A percentile compares a stretch with the other conserved stretches of the same genome.
phyloP scores from a whole-genome alignment of 23 tunicate species.

The Botrylloides violaceus region DNA sequence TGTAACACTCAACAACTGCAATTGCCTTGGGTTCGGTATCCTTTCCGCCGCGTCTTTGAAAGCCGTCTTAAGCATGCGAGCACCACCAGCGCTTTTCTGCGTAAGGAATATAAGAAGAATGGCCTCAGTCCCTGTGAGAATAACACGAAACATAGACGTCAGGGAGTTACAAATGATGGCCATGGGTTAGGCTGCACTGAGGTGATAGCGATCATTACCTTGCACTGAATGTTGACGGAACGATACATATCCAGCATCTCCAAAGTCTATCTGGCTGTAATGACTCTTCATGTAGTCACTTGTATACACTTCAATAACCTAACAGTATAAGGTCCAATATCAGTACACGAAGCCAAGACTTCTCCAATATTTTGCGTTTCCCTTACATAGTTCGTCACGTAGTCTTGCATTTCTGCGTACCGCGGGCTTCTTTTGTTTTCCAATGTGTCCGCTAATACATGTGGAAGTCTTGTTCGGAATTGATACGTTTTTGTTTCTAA shows the following conservation, averaged over 20 bases:
- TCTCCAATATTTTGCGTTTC: neutral
- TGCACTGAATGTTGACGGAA: slow-evolving; percentile 35
- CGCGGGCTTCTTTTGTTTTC: neutral
- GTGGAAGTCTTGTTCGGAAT: slow-evolving; percentile 24
- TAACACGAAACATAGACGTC: neutral
- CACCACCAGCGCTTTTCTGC: slow-evolving; percentile 15
- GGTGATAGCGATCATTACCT: slow-evolving; percentile 20
- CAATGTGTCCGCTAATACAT: slow-evolving; percentile 18
- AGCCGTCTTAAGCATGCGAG: slow-evolving; percentile 16
- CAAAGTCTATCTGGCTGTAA: slow-evolving; percentile 25
- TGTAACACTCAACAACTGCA: neutral
- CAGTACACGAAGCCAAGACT: neutral
- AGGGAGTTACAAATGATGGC: neutral
- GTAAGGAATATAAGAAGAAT: neutral
- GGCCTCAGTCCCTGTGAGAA: slow-evolving; percentile 11
- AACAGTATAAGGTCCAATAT: neutral
- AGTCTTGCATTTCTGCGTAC: slow-evolving; percentile 19
- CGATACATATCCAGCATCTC: slow-evolving; percentile 38
- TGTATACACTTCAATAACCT: slow-evolving; percentile 27
- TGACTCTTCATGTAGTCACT: neutral
- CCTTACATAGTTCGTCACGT: slow-evolving; percentile 17
- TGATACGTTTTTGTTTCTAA: slow-evolving; percentile 33
- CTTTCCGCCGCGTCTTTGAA: slow-evolving; percentile 4
- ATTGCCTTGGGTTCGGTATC: slow-evolving; percentile 10
- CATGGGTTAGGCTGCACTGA: neutral